Percentiles rank a stretch among this genome's conserved stretches.
Conservation (phyloP, 2,888 invertebrate species). For the Lycaena phlaeas region DNA sequence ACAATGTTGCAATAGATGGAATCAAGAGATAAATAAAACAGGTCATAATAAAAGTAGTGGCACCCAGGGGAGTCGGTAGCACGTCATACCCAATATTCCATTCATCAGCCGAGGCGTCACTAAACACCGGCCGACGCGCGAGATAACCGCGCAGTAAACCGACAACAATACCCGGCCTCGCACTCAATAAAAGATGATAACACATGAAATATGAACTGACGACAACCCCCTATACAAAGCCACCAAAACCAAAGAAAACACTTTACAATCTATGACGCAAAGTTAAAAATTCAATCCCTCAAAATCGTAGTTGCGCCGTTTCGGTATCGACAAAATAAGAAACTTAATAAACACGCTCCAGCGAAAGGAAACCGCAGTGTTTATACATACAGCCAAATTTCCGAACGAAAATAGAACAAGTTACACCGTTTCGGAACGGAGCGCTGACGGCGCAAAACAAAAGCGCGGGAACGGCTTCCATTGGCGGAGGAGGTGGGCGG, state of each 20-base stretch:
- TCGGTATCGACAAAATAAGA: conserved; percentile 25
- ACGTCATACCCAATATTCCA: conserved; percentile 51
- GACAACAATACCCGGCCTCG: conserved; percentile 66
- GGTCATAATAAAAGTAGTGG: conserved; percentile 19
- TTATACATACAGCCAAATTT: conserved; percentile 63
- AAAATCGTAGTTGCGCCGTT: conserved; percentile 34
- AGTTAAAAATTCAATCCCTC: conserved; percentile 19
- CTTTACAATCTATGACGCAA: conserved; percentile 23
- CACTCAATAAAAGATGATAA: conserved; percentile 74
- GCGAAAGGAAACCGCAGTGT: conserved; percentile 65
- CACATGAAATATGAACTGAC: conserved; percentile 71
- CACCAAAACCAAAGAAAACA: conserved; percentile 18
- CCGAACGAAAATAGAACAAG: conserved; percentile 56
- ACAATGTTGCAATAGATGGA: conserved; percentile 12
- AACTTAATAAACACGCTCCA: conserved; percentile 54
- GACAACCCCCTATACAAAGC: conserved; percentile 44
- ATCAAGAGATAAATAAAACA: conserved; percentile 19
- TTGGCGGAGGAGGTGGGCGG: conserved; percentile 71
- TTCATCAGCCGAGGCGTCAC: conserved; percentile 57
- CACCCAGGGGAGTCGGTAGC: conserved; percentile 26
- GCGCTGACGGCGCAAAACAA: conserved; percentile 58
- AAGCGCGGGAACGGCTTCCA: conserved; percentile 66
- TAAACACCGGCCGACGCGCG: conserved; percentile 59
- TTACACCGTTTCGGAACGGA: conserved; percentile 68
- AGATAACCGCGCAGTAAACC: conserved; percentile 69